Percentiles rank a stretch among this genome's conserved stretches.
Evolutionary conservation across 1,140 invertebrate species (phyloP).

Genomic region (Tetramorium simillimum): DNA sequence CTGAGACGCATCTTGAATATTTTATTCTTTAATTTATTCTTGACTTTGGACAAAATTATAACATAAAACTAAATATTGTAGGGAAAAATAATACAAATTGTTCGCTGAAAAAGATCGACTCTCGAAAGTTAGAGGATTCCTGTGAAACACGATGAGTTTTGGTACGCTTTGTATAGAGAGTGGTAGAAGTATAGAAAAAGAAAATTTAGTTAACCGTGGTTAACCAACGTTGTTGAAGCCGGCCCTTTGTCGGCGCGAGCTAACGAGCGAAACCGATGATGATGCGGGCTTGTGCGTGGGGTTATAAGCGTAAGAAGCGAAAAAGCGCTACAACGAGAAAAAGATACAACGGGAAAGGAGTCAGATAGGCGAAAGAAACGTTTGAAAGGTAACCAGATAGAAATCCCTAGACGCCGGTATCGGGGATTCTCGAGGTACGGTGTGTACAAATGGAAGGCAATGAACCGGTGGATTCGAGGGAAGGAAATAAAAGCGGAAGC

Average conservation of each 20-base stretch:
- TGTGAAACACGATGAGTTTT: neutral
- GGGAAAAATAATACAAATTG: neutral
- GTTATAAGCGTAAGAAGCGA: slow-evolving; percentile 39
- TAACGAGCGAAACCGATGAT: slow-evolving; percentile 71
- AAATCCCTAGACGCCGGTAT: slow-evolving; percentile 62
- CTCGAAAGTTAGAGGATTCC: slow-evolving; percentile 1
- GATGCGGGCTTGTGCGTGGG: slow-evolving; percentile 39
- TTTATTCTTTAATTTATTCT: slow-evolving; percentile 2
- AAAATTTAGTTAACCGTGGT: slow-evolving; percentile 57
- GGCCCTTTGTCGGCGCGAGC: slow-evolving; percentile 50
- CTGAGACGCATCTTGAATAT: neutral
- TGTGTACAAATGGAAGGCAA: slow-evolving; percentile 82
- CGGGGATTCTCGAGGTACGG: slow-evolving; percentile 64
- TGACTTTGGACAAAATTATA: neutral
- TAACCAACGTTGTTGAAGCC: slow-evolving; percentile 26
- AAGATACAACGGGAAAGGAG: neutral
- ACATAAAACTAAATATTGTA: neutral
- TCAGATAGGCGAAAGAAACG: slow-evolving; percentile 60
- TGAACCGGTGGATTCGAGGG: slow-evolving; percentile 88
- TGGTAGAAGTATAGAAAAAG: neutral
- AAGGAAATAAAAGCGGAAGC: slow-evolving; percentile 85
- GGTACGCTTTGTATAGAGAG: neutral
- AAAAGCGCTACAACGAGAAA: slow-evolving; percentile 25
- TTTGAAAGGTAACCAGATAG: slow-evolving; percentile 69
- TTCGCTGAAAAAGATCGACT: slow-evolving; percentile 10